Evolutionary conservation across 2,888 invertebrate genomes (phyloP).

Genomic region (Latheticus oryzae): DNA sequence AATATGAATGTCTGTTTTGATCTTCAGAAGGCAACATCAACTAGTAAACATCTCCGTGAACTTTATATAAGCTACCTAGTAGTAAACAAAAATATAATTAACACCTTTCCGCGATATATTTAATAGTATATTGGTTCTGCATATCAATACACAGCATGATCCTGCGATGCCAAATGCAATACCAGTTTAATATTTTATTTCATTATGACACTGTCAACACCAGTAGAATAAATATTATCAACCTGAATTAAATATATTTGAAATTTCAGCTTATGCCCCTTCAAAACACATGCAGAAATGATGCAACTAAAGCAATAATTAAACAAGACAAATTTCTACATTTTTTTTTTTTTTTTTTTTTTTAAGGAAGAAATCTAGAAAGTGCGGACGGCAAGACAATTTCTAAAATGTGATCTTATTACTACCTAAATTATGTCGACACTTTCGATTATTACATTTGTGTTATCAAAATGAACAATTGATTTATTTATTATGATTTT

Average conservation of each 20-base stretch:
- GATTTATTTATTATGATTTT: no score
- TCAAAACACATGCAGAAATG: no score
- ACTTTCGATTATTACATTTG: slow-evolving; percentile 25
- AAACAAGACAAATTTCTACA: slow-evolving; percentile 1
- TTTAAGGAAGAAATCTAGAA: slow-evolving; percentile 22
- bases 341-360: no score
- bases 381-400: slow-evolving; percentile 10
- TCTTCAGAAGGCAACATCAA: slow-evolving; percentile 18
- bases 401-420: slow-evolving; percentile 22
- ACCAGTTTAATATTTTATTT: slow-evolving; percentile 36
- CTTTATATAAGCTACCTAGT: slow-evolving; percentile 25
- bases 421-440: slow-evolving; percentile 8
- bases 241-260: slow-evolving; percentile 11
- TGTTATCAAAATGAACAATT: no score
- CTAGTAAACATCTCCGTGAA: slow-evolving; percentile 17
- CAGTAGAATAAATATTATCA: slow-evolving; percentile 31
- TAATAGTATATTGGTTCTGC: slow-evolving; percentile 33
- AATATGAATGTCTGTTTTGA: slow-evolving; percentile 16
- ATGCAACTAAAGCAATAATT: slow-evolving; percentile 12
- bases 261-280: no score
- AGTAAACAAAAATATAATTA: slow-evolving; percentile 28
- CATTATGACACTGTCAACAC: slow-evolving; percentile 33
- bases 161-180: slow-evolving; percentile 28
- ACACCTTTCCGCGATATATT: slow-evolving; percentile 26
- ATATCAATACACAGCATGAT: slow-evolving; percentile 34